Base-by-base conservation (phyloP, 2,888 invertebrate genomes). In the Notodonta ziczac region DNA sequence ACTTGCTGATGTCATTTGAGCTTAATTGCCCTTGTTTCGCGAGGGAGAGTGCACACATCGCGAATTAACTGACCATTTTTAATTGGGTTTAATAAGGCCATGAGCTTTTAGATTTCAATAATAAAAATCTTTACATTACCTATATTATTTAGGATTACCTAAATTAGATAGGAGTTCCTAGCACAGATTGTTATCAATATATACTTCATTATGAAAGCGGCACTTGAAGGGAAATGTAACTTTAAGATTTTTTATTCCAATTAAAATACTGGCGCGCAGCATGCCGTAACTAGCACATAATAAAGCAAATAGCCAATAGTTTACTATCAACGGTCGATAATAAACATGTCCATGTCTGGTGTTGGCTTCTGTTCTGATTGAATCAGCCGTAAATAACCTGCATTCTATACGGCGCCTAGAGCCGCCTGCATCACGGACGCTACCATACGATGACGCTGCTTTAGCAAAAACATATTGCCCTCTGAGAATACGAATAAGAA, bases 271-370 rank as follows among this genome's bases (percentile, higher is more conserved):
- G 16, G 13, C 52, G 32, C 52, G 13, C 13, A 10, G 35, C 10
- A 13, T 32, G 10, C 32, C 12, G 10, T 13, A 7, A 52, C 52
- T 24, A 14, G 13, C 52, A 52, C 52, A 5, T 35, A 50, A 52
- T 35, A 57, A 57, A 24, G 57, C 48, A 57, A 57, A 57, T 57
- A 35, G 12, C 48, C 42, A 46, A 61, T 14, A 9, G 16, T 16
- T 5, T 16, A 50, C 9, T 50, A 50, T 50, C 50, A 50, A 6
- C 51, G 24, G 24, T 52, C 52, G 32, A 52, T 52, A 32, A 52
- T 52, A 52, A 52, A 52, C 52, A 52, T 5, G 52, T 55, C 39
- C 55, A 55, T 55, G 55, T 40, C 55, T 55, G n/a, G 55, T 55
- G 14, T 40, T 55, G 14, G 12, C 55, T 55, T 5, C 39, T 35